Evolutionary conservation across 2,888 invertebrate species (phyloP), one percentile per base, ranked within the genome.

Genomic region (Pterobdella sp.): DNA sequence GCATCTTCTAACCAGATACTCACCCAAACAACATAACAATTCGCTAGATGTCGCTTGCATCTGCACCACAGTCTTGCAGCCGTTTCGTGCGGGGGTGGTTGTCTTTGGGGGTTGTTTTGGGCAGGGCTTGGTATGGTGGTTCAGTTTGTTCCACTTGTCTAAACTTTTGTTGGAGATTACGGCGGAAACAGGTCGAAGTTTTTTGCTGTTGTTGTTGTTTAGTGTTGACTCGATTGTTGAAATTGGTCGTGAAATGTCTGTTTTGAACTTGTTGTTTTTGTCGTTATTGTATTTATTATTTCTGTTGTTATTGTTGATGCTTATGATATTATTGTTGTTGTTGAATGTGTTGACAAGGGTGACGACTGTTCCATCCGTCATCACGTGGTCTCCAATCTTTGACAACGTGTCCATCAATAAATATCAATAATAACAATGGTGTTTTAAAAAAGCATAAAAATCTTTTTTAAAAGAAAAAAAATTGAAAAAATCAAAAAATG

Each of bases 1-100:
- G 86, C 96, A 97, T 60, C 83, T 80, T 80, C 89, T 87, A 85
- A 92, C 92, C 81, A 95, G 88, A 87, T 92, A 97, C 86, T 93
- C 88, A 77, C 97, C 96, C 81, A 98, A 88, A 87, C 96, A 97
- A 87, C 94, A 93, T 81, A 98, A 89, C 83, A 98, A 88, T 87
- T 98, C 97, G 71, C 95, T 94, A 56, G 97, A 97, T 77, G 95
- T 95, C 75, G 98, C 97, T 56, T 75, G 75, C 73, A 73, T 34
- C 68, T 73, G 73, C 7, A 73, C 68, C 0, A 69, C 56, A 14
- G 69, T 69, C 34, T 69, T 69, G 52, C 68, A 68, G 42, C 36
- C 29, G 36, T 36, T 34, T 29, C 22, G 1, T 68, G 68, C 7
- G 68, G 1, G 26, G 42, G 68, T 36, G 26, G 7, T 36, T 29